Percentiles rank a stretch among this genome's conserved stretches.
phyloP scores from a whole-genome alignment of 1,140 invertebrate species.

The Holcopasites calliopsidis region DNA sequence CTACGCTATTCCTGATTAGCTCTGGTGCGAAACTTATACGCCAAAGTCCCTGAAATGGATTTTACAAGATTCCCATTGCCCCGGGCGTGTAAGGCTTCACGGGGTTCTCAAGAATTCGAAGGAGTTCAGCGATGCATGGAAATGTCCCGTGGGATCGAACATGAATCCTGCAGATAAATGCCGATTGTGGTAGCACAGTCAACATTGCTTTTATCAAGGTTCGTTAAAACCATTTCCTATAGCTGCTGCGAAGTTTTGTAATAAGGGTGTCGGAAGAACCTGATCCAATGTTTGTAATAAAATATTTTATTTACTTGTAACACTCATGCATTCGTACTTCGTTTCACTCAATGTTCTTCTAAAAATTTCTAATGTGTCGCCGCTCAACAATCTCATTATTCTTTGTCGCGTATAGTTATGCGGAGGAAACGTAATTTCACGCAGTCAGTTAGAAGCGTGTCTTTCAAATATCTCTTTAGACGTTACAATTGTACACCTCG shows the following conservation, averaged over 20 bases:
- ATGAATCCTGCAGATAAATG: slow-evolving; percentile 94
- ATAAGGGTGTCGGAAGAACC: background rate
- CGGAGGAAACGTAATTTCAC: too few relatives aligned
- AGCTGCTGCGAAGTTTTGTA: background rate
- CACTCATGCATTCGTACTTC: background rate
- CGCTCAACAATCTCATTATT: background rate
- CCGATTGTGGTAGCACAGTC: slow-evolving; percentile 82
- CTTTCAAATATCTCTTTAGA: too few relatives aligned
- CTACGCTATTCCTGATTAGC: slow-evolving; percentile 73
- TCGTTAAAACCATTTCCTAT: background rate
- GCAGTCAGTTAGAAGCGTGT: too few relatives aligned
- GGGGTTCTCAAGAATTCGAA: slow-evolving; percentile 91
- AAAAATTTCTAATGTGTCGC: background rate
- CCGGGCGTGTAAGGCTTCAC: slow-evolving; percentile 87
- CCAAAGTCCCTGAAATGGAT: slow-evolving; percentile 83
- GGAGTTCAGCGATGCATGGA: slow-evolving; percentile 91
- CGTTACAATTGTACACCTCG: too few relatives aligned
- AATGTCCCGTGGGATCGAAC: slow-evolving; percentile 85
- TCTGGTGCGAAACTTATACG: slow-evolving; percentile 89
- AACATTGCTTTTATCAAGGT: background rate
- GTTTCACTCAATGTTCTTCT: background rate
- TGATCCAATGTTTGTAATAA: slow-evolving; percentile 63
- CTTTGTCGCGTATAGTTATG: too few relatives aligned
- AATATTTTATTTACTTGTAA: slow-evolving; percentile 72
- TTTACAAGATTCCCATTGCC: slow-evolving; percentile 88